Conservation (phyloP, 2,113 vertebrate genomes). For the Junco hyemalis region DNA sequence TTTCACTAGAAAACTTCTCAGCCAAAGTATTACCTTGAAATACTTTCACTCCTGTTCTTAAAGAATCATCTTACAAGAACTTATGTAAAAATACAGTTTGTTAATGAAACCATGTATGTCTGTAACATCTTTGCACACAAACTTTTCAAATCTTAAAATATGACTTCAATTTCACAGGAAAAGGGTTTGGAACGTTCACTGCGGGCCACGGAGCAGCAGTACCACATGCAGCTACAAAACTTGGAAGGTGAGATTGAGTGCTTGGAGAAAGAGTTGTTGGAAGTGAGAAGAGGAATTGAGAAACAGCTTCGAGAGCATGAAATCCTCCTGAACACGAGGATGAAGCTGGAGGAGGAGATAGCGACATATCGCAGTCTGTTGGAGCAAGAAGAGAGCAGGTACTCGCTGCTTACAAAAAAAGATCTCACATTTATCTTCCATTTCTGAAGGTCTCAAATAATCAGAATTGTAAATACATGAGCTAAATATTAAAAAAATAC, state of each 20-base stretch:
- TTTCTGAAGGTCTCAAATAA: background rate
- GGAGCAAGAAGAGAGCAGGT: constrained; percentile 94
- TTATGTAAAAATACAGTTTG: background rate
- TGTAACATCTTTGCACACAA: background rate
- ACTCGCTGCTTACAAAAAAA: background rate
- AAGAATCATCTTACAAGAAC: background rate
- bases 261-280: constrained; percentile 87
- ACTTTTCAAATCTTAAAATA: background rate
- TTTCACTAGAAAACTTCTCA: background rate
- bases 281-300: constrained; percentile 83
- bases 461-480: background rate
- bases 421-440: background rate
- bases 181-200: constrained; percentile 87
- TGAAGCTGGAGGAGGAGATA: constrained; percentile 95
- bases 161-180: constrained; percentile 76
- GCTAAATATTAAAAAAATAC: background rate
- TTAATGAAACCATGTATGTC: background rate
- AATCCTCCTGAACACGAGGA: constrained; percentile 92
- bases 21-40: background rate
- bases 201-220: constrained; percentile 82
- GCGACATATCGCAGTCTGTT: constrained; percentile 88
- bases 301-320: constrained; percentile 88
- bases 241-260: constrained; percentile 82
- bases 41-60: background rate
- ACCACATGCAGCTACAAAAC: constrained; percentile 86